These are phyloP conservation scores for Cygnus olor DNA, from an alignment of 2,797 vertebrate species.

Conservation along the genomic window DNA sequence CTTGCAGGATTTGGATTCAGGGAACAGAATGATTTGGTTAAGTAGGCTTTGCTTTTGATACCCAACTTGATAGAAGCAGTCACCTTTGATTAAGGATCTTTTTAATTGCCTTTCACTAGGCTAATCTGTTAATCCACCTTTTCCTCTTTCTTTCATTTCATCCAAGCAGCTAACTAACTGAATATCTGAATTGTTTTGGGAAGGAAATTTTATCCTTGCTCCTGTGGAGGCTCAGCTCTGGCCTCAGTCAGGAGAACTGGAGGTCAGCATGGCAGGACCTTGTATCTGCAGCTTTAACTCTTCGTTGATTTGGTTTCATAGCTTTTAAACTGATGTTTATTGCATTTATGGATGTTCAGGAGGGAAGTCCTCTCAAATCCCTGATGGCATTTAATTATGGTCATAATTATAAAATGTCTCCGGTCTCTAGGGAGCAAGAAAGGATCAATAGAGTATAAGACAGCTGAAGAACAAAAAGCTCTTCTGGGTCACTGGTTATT, in stretches of 20 bases:
- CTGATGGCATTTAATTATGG: conserved; percentile 40
- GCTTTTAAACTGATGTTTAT: conserved; percentile 54
- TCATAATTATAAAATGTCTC: conserved; percentile 57
- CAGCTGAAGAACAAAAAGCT: background rate
- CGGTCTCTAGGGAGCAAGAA: background rate
- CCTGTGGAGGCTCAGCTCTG: background rate
- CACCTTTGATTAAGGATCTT: conserved; percentile 47
- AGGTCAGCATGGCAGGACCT: background rate
- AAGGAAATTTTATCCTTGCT: background rate
- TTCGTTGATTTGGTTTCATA: conserved; percentile 45
- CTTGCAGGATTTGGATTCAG: background rate
- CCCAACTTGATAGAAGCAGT: background rate
- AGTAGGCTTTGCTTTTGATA: conserved; percentile 1
- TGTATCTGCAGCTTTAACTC: background rate
- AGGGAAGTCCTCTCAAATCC: conserved; percentile 41
- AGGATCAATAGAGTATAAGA: conserved; percentile 9
- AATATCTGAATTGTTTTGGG: background rate
- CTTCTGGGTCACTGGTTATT: background rate
- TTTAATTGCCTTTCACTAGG: conserved; percentile 34
- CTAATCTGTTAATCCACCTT: background rate
- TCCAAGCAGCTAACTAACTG: background rate
- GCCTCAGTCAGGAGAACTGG: background rate
- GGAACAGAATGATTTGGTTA: background rate
- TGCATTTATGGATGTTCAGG: conserved; percentile 50
- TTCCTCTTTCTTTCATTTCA: background rate